These are phyloP conservation scores for Strigamia crassipes DNA, from an alignment of 2,888 invertebrate genomes.

Conservation along the genomic window DNA sequence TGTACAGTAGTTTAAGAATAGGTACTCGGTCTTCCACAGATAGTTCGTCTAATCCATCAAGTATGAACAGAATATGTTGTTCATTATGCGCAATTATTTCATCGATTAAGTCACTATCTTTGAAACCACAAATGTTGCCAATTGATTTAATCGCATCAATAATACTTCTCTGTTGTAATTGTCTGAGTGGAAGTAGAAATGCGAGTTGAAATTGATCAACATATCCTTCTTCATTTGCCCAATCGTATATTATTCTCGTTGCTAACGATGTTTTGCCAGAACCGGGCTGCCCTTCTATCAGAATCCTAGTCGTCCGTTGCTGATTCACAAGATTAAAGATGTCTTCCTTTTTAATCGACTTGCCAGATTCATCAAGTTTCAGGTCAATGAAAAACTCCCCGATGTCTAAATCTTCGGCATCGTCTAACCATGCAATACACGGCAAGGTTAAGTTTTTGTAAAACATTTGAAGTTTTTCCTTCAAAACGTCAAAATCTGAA, in stretches of 20 bases:
- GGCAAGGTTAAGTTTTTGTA: not conserved
- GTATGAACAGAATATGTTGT: not conserved
- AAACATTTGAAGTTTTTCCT: not conserved
- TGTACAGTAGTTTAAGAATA: not conserved
- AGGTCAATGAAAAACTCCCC: not conserved
- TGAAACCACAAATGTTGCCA: not conserved
- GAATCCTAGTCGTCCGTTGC: not conserved
- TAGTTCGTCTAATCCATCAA: slow-evolving; percentile 6
- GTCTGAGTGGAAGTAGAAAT: not conserved
- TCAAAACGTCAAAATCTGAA: not conserved
- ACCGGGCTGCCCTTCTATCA: not conserved
- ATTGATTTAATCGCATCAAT: not conserved
- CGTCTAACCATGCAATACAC: not conserved
- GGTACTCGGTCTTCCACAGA: not conserved
- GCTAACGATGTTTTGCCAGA: not conserved
- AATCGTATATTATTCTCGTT: not conserved
- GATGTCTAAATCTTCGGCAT: not conserved
- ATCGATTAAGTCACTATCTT: not conserved
- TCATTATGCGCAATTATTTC: not conserved
- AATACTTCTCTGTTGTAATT: not conserved
- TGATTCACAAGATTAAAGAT: not conserved
- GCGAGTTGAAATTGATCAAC: not conserved
- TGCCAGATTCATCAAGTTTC: not conserved
- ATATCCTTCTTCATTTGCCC: not conserved
- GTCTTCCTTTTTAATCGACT: not conserved